Base-by-base conservation (phyloP, 2,888 invertebrate species). In the Papilio elwesi region DNA sequence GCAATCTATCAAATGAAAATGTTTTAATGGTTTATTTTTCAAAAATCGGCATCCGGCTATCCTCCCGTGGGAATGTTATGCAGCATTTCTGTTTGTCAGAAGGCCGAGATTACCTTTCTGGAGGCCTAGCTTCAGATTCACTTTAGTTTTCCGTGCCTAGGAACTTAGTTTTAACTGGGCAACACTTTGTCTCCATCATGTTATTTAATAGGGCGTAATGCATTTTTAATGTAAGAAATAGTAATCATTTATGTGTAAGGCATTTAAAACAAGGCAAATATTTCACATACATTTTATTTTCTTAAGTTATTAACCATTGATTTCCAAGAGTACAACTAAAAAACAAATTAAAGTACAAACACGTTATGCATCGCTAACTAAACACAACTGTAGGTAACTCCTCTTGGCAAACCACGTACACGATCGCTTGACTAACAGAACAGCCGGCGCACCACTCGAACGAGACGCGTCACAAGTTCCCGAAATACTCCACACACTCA, bases 261-360 rank as follows among this genome's bases (percentile, higher is more conserved):
- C n/a, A 72, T 63, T 16, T 49, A 57, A 75, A 80, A 76, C 76
- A 79, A 87, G 83, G 83, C 73, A 76, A 79, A 83, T 91, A 92
- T 87, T 92, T 92, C 91, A 93, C 93, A 93, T 93, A 93, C 93
- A 93, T 90, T 93, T 93, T 93, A 93, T 92, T 93, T 91, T 91
- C 93, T 93, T 93, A 93, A 93, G 92, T 93, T 92, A 93, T 91
- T 93, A 93, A 93, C 93, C 93, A 93, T 92, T 92, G 93, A 93
- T 93, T 93, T 93, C 93, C 93, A 93, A 93, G 92, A 93, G 92
- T 93, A 93, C 89, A 93, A 93, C 93, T 93, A 93, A 93, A 93
- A 93, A 93, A 93, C 93, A 93, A 93, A 93, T 93, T 93, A 93
- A 92, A 93, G 93, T 93, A 93, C 93, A 93, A 93, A 93, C 93